Percentiles rank a stretch among this genome's conserved stretches.
Conservation (phyloP, 2,888 invertebrate species). For the Agrilus biguttatus region DNA sequence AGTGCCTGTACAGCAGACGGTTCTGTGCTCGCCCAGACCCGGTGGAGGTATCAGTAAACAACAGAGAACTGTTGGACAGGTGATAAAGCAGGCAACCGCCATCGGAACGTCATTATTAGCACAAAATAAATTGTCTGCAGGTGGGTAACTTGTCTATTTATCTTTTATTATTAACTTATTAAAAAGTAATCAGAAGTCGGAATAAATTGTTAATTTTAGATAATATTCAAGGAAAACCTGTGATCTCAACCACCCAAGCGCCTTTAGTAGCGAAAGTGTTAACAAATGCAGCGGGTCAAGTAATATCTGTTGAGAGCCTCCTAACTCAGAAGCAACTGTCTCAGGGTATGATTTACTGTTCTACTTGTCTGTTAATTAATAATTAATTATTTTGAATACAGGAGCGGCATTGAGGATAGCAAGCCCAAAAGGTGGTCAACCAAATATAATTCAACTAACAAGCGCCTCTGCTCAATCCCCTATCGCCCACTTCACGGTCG, state of each 20-base stretch:
- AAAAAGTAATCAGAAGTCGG: too few relatives aligned
- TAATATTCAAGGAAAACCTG: conserved; percentile 30
- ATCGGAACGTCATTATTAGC: conserved; percentile 19
- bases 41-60: conserved; percentile 36
- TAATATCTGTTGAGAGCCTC: conserved; percentile 44
- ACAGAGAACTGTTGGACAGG: conserved; percentile 30
- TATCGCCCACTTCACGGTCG: conserved; percentile 34
- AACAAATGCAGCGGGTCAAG: conserved; percentile 49
- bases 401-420: conserved; percentile 35
- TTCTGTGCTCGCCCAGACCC: conserved; percentile 22
- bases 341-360: conserved; percentile 30
- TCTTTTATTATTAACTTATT: not conserved
- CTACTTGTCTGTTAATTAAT: too few relatives aligned
- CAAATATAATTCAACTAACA: conserved; percentile 37
- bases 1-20: conserved; percentile 24
- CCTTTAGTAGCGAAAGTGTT: conserved; percentile 59
- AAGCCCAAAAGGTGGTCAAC: conserved; percentile 31
- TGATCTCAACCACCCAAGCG: conserved; percentile 28
- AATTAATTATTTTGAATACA: conserved; percentile 9
- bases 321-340: conserved; percentile 36
- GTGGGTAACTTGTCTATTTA: conserved; percentile 10
- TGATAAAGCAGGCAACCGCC: conserved; percentile 26
- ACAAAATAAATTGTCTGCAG: conserved; percentile 19
- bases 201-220: conserved; percentile 17
- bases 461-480: conserved; percentile 26